Evolutionary conservation across 2,113 vertebrate species (phyloP), one percentile per base, ranked within the genome.

Genomic region (Polypterus senegalus): DNA sequence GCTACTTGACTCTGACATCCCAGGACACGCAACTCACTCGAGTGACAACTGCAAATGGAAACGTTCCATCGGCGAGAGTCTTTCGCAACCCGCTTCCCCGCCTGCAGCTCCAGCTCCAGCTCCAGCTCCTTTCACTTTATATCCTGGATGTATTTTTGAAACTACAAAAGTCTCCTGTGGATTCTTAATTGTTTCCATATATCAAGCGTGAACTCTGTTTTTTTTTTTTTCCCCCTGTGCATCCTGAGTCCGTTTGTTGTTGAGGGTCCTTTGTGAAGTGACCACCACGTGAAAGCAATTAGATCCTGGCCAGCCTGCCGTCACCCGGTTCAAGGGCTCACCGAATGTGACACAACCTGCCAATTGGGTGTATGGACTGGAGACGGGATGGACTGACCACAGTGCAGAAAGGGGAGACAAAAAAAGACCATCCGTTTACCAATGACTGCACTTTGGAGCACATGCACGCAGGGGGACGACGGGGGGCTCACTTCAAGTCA

Each of bases 211-310:
- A 71, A 71, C 70, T 77, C 85, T 79, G 84, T 69, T 79, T 83
- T 80, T 82, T 27, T 27, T 74, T 79, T 63, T 66, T 64, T 27
- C 27, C 27, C 27, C 68, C 74, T 77, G 74, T 77, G 78, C 85
- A 88, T 85, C 82, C 84, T 2, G 2, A 27, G 27, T 87, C 80
- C 81, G 86, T 72, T 87, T 89, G 85, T 88, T 71, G 75, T 75
- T 89, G 86, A 81, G 86, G 81, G 82, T 81, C 83, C 88, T 86
- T 83, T 77, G 84, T 92, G 92, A 85, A 89, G 90, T 95, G 93
- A 96, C 92, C 92, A 27, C 95, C 93, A 94, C 88, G 91, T 90
- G 83, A 86, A 91, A 92, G 89, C 92, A 95, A 94, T 95, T 94
- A 94, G 86, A 88, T 89, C 87, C 87, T 88, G 91, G 88, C 92